These are phyloP conservation scores for Myripristis murdjan DNA, from an alignment of 2,797 vertebrate genomes.

Conservation along the genomic window DNA sequence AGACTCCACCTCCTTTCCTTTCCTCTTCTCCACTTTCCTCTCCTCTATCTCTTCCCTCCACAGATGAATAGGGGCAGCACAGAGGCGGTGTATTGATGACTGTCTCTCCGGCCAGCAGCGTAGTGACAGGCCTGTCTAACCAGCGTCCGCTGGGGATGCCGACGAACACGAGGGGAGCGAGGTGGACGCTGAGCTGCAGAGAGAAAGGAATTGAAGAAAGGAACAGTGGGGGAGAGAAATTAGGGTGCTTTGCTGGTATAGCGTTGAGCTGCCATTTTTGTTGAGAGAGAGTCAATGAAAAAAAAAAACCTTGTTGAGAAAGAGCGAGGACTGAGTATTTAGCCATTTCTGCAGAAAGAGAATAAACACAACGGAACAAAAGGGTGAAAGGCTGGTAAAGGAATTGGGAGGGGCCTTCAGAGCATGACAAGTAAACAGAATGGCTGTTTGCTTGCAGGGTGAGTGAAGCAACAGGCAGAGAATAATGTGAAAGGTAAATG, in stretches of 20 bases:
- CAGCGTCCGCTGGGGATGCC: conserved; percentile 55
- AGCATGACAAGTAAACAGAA: conserved; percentile 66
- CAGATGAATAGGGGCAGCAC: conserved; percentile 62
- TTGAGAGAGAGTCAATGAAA: conserved; percentile 31
- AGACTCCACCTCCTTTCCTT: conserved; percentile 44
- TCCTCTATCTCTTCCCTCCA: conserved; percentile 24
- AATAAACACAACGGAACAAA: conserved; percentile 39
- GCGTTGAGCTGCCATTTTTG: conserved; percentile 38
- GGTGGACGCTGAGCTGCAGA: conserved; percentile 47
- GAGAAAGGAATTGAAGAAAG: conserved; percentile 28
- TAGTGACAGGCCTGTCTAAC: conserved; percentile 71
- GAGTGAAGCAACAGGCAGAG: conserved; percentile 50
- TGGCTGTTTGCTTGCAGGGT: conserved; percentile 55
- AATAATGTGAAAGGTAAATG: conserved; percentile 63
- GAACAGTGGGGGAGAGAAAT: conserved; percentile 18
- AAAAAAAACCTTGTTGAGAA: conserved; percentile 40
- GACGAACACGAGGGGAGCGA: conserved; percentile 24
- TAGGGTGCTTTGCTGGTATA: conserved; percentile 28
- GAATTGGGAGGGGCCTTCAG: conserved; percentile 45
- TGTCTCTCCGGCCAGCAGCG: conserved; percentile 54
- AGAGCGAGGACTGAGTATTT: conserved; percentile 32
- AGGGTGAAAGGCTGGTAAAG: conserved; percentile 36
- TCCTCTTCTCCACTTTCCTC: conserved; percentile 24
- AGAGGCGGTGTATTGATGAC: conserved; percentile 67
- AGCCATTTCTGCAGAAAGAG: conserved; percentile 20